These are phyloP conservation scores for Umimayanthus kanabou DNA, from an alignment of 92 coral and sea anemone species.

Conservation along the genomic window DNA sequence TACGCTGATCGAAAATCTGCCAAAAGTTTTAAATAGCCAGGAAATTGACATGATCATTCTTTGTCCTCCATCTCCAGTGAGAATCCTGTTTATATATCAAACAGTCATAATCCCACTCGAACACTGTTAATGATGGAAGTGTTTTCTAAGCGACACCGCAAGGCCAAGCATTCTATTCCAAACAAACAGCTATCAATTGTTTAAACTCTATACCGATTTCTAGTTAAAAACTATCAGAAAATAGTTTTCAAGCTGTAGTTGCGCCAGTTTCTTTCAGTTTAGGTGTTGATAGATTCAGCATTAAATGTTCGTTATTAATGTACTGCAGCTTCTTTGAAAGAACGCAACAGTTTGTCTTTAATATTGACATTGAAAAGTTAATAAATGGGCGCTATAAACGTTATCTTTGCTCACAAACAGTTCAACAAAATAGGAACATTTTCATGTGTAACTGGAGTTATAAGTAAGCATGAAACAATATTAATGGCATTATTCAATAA, in stretches of 20 bases:
- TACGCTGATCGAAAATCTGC: constrained; percentile 3
- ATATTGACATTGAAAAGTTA: background rate
- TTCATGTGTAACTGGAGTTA: background rate
- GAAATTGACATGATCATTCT: constrained; percentile 6
- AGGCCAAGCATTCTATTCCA: background rate
- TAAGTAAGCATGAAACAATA: too few species aligned
- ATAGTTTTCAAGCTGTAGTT: background rate
- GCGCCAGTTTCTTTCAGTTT: background rate
- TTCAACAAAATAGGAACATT: background rate
- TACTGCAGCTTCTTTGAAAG: background rate
- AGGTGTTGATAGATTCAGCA: background rate
- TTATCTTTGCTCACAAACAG: background rate
- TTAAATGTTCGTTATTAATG: background rate
- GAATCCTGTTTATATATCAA: constrained; percentile 19
- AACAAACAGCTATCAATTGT: constrained; percentile 18
- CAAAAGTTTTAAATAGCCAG: background rate
- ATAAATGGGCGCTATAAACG: background rate
- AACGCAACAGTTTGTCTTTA: background rate
- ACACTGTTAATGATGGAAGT: background rate
- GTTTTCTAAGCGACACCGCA: background rate
- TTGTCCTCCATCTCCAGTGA: background rate
- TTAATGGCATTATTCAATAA: background rate
- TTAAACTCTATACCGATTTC: background rate
- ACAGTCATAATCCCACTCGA: constrained; percentile 13
- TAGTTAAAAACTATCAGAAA: background rate